Evolutionary conservation across 2,797 vertebrate genomes (phyloP).

Genomic region (Macropodus opercularis): DNA sequence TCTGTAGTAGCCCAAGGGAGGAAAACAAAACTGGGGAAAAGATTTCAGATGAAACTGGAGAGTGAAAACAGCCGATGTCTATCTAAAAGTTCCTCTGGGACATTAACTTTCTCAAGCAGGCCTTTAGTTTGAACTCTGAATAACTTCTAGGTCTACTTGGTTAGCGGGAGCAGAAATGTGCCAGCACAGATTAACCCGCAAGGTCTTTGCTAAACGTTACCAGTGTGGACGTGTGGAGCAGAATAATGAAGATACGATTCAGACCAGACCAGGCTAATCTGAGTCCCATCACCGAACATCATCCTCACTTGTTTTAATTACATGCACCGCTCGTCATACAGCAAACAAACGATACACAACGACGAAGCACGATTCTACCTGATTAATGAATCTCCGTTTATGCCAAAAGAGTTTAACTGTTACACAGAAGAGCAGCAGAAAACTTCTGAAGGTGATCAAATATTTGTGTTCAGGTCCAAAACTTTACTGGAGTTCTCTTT

Average conservation of each 20-base stretch:
- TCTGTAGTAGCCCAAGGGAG: slow-evolving; percentile 67
- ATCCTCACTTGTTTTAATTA: slow-evolving; percentile 31
- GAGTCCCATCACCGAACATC: slow-evolving; percentile 26
- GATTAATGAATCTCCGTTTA: too few species aligned
- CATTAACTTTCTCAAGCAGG: slow-evolving; percentile 68
- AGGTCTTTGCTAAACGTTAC: slow-evolving; percentile 57
- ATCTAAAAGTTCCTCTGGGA: slow-evolving; percentile 72
- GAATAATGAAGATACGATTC: slow-evolving; percentile 46
- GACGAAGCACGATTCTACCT: too few species aligned
- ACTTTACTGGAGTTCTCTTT: too few species aligned
- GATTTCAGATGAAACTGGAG: slow-evolving; percentile 67
- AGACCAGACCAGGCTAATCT: slow-evolving; percentile 16
- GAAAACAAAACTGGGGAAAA: slow-evolving; percentile 68
- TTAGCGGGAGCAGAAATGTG: slow-evolving; percentile 63
- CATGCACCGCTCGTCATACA: background rate
- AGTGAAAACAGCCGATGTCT: slow-evolving; percentile 59
- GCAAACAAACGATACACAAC: too few species aligned
- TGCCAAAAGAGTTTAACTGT: too few species aligned
- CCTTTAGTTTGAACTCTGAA: slow-evolving; percentile 73
- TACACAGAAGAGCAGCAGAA: too few species aligned
- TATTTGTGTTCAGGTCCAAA: too few species aligned
- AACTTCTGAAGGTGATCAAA: too few species aligned
- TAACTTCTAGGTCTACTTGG: slow-evolving; percentile 55
- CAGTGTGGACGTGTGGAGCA: slow-evolving; percentile 44
- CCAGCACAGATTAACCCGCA: slow-evolving; percentile 71